Evolutionary conservation across 2,113 vertebrate species (phyloP).

Genomic region (Formicarius rufipectus): DNA sequence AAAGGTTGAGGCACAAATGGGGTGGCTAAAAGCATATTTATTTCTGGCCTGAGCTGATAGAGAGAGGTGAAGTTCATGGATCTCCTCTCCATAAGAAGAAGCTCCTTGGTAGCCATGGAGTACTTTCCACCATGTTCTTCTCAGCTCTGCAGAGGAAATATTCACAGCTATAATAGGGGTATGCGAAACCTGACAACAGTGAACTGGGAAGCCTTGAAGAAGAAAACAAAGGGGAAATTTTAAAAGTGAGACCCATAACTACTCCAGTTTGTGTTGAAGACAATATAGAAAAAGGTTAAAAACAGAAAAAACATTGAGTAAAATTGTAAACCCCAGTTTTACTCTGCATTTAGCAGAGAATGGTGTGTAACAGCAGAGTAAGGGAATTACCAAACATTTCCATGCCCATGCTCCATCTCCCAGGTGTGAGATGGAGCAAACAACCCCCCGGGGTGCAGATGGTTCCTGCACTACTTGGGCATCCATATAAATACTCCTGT

Average conservation of each 20-base stretch:
- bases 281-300: background rate
- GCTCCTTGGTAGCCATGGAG: background rate
- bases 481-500: constrained; percentile 29
- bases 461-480: constrained; percentile 29
- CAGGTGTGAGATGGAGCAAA: background rate
- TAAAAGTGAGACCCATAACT: background rate
- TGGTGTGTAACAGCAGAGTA: background rate
- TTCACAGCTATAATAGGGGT: background rate
- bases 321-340: background rate
- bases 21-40: constrained; percentile 63
- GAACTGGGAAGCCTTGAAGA: background rate
- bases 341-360: fast-evolving
- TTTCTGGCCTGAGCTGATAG: background rate
- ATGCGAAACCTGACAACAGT: background rate
- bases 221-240: background rate
- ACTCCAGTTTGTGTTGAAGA: background rate
- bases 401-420: background rate
- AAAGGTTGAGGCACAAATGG: constrained; percentile 70
- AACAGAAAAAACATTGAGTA: background rate
- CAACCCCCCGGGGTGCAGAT: constrained; percentile 4
- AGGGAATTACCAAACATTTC: constrained; percentile 53
- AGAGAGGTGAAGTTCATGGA: constrained; percentile 17
- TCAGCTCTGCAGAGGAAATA: constrained; percentile 4
- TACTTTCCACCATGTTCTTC: background rate
- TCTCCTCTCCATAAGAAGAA: background rate